phyloP scores from a whole-genome alignment of 2,888 invertebrate genomes.

The Netelia melanura region DNA sequence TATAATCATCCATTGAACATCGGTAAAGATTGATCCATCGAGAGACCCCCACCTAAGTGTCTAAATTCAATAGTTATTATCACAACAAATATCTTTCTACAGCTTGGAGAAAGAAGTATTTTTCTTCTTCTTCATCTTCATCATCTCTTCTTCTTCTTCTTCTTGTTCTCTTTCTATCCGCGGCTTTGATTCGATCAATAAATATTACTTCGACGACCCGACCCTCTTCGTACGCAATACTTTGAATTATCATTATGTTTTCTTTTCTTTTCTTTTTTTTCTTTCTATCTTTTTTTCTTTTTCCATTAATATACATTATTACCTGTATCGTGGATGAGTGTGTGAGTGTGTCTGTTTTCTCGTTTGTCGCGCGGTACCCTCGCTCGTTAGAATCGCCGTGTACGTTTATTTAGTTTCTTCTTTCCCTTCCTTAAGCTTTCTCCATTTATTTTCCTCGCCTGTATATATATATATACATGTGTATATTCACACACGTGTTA shows the following conservation, averaged over 20 bases:
- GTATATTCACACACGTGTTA: not conserved
- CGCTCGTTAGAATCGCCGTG: constrained; percentile 48
- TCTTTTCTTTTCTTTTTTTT: constrained; percentile 46
- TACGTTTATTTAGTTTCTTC: constrained; percentile 51
- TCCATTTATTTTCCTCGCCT: constrained; percentile 35
- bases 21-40: constrained; percentile 75
- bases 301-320: constrained; percentile 35
- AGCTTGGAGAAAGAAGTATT: constrained; percentile 76
- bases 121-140: constrained; percentile 18
- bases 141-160: not conserved
- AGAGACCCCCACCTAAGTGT: constrained; percentile 77
- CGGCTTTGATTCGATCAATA: constrained; percentile 81
- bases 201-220: constrained; percentile 74
- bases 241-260: constrained; percentile 57
- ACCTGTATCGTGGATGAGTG: constrained; percentile 67
- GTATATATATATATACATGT: not conserved
- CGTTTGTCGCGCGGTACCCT: constrained; percentile 22
- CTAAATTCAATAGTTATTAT: constrained; percentile 82
- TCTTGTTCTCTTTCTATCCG: constrained; percentile 59
- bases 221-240: constrained; percentile 51
- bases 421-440: constrained; percentile 54
- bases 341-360: constrained; percentile 49
- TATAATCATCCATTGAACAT: constrained; percentile 74
- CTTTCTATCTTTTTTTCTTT: constrained; percentile 45
- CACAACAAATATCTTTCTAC: constrained; percentile 83